Evolutionary conservation across 2,113 vertebrate species (phyloP), one percentile per base, ranked within the genome.

Genomic region (Heloderma charlesbogerti): DNA sequence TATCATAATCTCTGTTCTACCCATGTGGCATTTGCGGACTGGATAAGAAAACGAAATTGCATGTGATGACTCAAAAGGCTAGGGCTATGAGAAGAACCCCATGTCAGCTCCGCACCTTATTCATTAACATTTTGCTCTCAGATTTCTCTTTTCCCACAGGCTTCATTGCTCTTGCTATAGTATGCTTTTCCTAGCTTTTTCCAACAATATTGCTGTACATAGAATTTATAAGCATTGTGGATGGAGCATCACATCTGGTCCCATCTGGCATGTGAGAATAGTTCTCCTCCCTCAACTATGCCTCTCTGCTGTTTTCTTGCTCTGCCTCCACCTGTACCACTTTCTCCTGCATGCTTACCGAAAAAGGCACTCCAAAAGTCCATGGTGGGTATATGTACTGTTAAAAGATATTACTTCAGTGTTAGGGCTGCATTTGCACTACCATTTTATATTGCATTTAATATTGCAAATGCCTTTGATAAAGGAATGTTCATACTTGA

Each of bases 1-100:
- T 66, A 18, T 27, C 27, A 40, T 29, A 29, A 78, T n/a, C 31
- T 45, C 57, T 57, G 3, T 20, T 83, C 20, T 22, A 6, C n/a
- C n/a, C 31, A 89, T 45, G 82, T 57, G 25, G 78, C 90, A 94
- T 94, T 40, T 57, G 91, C 92, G 92, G 84, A 90, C 87, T 0
- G 0, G 43, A 60, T 51, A 3, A 3, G 22, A 88, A 66, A 8
- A 79, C 0, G 10, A n/a, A 67, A 43, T 45, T 71, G 34, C 22
- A 16, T 31, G 29, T 37, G n/a, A 54, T 31, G 66, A 29, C 69
- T 60, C 18, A 29, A 89, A 75, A 74, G 69, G 27, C 29, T 8
- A 34, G 40, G n/a, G 12, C 20, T 25, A 22, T 10, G 74, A 66
- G 57, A 88, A 63, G 1, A 51, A 15, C 25, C 31, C 80, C 60